Evolutionary conservation across 2,797 vertebrate genomes (phyloP).

Genomic region (Telmatherina bonti): DNA sequence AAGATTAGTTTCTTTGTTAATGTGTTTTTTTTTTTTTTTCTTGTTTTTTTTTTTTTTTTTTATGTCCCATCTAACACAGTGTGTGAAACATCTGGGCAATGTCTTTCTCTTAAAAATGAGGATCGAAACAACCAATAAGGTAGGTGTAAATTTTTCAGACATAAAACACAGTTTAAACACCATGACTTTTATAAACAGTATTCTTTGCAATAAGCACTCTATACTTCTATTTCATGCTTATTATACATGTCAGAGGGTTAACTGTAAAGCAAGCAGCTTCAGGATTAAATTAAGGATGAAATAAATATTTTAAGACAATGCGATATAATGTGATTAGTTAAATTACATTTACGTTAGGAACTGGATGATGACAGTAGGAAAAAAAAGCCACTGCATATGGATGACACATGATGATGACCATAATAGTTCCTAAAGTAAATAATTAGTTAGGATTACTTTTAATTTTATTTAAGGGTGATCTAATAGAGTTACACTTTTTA

Average conservation of each 20-base stretch:
- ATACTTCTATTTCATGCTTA: constrained; percentile 29
- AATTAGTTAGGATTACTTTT: background rate
- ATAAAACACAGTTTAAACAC: constrained; percentile 21
- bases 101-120: too few species aligned
- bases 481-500: background rate
- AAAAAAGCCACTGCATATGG: constrained; percentile 6
- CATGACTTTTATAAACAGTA: too few species aligned
- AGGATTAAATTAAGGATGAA: constrained; percentile 50
- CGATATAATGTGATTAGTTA: constrained; percentile 36
- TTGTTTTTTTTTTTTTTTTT: too few species aligned
- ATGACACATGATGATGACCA: constrained; percentile 1
- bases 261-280: constrained; percentile 39
- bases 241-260: constrained; percentile 57
- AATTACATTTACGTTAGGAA: constrained; percentile 41
- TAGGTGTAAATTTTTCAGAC: too few species aligned
- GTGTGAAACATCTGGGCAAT: too few species aligned
- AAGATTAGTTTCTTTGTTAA: too few species aligned
- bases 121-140: too few species aligned
- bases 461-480: background rate
- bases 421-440: background rate
- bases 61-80: too few species aligned
- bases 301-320: constrained; percentile 32
- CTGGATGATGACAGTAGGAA: background rate
- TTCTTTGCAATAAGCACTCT: constrained; percentile 9
- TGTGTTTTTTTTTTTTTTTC: too few species aligned